Conservation (phyloP, 2,113 vertebrate genomes). For the Excalfactoria chinensis region DNA sequence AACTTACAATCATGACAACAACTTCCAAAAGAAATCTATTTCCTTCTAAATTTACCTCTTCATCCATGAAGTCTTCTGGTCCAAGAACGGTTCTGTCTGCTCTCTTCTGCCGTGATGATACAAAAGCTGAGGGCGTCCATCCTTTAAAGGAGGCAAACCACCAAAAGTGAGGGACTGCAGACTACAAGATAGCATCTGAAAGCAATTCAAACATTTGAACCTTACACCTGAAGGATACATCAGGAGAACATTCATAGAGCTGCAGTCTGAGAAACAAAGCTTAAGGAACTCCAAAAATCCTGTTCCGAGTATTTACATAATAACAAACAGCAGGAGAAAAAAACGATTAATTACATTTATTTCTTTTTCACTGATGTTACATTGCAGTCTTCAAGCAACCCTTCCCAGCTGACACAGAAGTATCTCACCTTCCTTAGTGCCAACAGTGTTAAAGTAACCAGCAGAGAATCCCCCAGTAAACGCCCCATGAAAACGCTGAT, state of each 20-base stretch:
- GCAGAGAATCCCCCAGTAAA: constrained; percentile 98
- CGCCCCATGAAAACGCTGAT: constrained; percentile 93
- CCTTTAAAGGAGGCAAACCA: constrained; percentile 76
- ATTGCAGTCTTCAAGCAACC: not conserved
- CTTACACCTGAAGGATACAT: not conserved
- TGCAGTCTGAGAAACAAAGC: not conserved
- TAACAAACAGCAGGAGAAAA: not conserved
- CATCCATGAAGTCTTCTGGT: constrained; percentile 98
- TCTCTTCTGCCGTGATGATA: constrained; percentile 93
- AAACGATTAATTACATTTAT: not conserved
- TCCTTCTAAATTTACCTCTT: constrained; percentile 83
- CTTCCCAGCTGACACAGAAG: not conserved
- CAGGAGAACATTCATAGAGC: not conserved
- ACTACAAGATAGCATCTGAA: not conserved
- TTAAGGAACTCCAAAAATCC: not conserved
- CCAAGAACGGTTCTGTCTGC: constrained; percentile 79
- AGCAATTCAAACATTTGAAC: not conserved
- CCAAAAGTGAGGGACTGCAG: not conserved
- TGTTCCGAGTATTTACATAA: not conserved
- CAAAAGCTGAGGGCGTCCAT: constrained; percentile 91
- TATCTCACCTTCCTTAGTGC: constrained; percentile 91
- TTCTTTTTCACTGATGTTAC: not conserved
- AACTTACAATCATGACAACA: not conserved
- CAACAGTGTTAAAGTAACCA: constrained; percentile 96
- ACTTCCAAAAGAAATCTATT: not conserved